These are phyloP conservation scores for Acromyrmex echinatior DNA, from an alignment of 1,140 invertebrate genomes.

Conservation along the genomic window DNA sequence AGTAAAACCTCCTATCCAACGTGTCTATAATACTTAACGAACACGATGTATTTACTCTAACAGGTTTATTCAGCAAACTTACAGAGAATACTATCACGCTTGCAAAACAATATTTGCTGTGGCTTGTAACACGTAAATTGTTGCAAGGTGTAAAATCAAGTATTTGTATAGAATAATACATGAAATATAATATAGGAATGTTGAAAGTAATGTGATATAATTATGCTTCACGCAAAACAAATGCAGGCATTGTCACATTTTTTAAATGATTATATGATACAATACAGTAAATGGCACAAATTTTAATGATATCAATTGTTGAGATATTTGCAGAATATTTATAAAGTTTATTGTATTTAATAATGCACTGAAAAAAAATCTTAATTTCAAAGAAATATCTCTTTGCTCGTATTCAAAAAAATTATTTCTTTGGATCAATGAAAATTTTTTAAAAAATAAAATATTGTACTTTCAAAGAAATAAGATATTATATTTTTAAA, in stretches of 20 bases:
- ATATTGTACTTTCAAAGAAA: too few relatives aligned
- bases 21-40: slow-evolving; percentile 9
- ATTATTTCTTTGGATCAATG: too few relatives aligned
- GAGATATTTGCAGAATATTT: slow-evolving; percentile 12
- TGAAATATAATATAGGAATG: not conserved
- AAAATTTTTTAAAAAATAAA: too few relatives aligned
- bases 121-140: not conserved
- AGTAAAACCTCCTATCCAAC: not conserved
- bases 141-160: not conserved
- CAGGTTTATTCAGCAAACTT: slow-evolving; percentile 19
- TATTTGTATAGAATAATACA: not conserved
- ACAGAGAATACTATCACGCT: slow-evolving; percentile 3
- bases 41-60: not conserved
- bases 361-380: too few relatives aligned
- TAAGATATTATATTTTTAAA: too few relatives aligned
- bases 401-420: too few relatives aligned
- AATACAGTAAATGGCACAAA: not conserved
- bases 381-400: too few relatives aligned
- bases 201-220: not conserved
- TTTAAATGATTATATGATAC: not conserved
- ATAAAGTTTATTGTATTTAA: not conserved
- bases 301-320: not conserved
- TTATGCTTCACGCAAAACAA: not conserved
- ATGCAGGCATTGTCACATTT: not conserved
- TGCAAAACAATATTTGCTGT: slow-evolving; percentile 8